Evolutionary conservation across 23 tunicate species (phyloP), one percentile per base, ranked within the genome.

Genomic region (Ascidia mentula): DNA sequence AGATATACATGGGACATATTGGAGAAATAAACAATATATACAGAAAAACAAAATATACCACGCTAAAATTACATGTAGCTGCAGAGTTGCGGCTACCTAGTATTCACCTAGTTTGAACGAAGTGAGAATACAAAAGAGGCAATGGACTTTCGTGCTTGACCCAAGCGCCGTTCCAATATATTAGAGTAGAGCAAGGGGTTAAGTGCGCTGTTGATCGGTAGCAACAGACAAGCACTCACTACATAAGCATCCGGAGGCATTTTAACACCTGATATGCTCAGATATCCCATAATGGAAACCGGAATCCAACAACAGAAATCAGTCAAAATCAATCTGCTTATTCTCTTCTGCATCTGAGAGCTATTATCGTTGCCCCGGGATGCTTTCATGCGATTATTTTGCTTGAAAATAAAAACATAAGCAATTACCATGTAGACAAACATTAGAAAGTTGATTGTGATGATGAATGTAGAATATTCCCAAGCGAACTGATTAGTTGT

Each of bases 321-420:
- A 1, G 65, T 53, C 65, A 53, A 6, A 71, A 71, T 36, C 8
- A 71, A 35, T 12, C 75, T 71, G 39, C 36, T 17, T 22, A 71
- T 71, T 36, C 75, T 34, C 38, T 71, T 71, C 13, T 71, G 75
- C 53, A 53, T 53, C 65, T 53, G 22, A 28, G 65, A 53, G 65
- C 65, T 53, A 28, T 20, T 28, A 9, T 53, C 65, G 24, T 6
- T 53, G 65, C 65, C 24, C 24, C 65, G 22, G 65, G 65, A 53
- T 9, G 28, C 65, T 53, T 53, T 53, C 65, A 53, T 53, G 65
- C 65, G 65, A 28, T 53, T 53, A 28, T 28, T 53, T 28, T 53
- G 65, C 24, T 53, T 53, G 65, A 20, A 53, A 28, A 53, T 53
- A 28, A 53, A 28, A 53, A 53, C 65, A 53, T 53, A 53, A 20